phyloP scores from a whole-genome alignment of 2,113 vertebrate species.

The Semnornis frantzii region DNA sequence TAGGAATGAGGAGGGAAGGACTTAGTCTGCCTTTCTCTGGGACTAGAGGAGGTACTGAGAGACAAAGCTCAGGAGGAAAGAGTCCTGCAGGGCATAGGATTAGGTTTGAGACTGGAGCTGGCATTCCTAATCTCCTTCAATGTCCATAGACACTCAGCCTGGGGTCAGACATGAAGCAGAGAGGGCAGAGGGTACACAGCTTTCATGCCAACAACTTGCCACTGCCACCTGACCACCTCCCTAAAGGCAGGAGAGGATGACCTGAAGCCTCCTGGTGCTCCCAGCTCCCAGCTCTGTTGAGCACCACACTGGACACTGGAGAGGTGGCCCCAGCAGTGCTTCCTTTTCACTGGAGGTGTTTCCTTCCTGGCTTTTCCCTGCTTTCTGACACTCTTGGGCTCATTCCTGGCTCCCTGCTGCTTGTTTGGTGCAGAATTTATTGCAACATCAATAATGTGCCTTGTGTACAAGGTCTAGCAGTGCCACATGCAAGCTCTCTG shows the following conservation, averaged over 20 bases:
- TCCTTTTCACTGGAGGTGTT: neutral
- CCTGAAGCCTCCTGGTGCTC: neutral
- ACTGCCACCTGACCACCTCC: neutral
- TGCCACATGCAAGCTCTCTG: neutral
- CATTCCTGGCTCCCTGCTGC: neutral
- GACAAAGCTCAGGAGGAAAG: neutral
- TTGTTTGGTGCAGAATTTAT: constrained; percentile 68
- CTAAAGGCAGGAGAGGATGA: neutral
- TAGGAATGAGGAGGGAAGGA: neutral
- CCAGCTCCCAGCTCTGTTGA: neutral
- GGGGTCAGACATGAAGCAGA: neutral
- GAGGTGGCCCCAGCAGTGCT: neutral
- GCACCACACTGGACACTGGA: rapidly evolving
- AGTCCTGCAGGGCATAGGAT: neutral
- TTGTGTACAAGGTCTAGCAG: constrained; percentile 60
- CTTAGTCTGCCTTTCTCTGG: neutral
- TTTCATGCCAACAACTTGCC: neutral
- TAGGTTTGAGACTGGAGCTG: neutral
- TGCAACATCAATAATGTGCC: constrained; percentile 64
- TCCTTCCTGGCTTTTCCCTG: neutral
- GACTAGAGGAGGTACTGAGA: neutral
- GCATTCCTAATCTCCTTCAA: neutral
- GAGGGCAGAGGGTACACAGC: neutral
- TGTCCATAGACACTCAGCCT: neutral
- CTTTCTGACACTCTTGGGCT: neutral